Evolutionary conservation across 2,888 invertebrate species (phyloP).

Genomic region (Disparrhopalites patrizii): DNA sequence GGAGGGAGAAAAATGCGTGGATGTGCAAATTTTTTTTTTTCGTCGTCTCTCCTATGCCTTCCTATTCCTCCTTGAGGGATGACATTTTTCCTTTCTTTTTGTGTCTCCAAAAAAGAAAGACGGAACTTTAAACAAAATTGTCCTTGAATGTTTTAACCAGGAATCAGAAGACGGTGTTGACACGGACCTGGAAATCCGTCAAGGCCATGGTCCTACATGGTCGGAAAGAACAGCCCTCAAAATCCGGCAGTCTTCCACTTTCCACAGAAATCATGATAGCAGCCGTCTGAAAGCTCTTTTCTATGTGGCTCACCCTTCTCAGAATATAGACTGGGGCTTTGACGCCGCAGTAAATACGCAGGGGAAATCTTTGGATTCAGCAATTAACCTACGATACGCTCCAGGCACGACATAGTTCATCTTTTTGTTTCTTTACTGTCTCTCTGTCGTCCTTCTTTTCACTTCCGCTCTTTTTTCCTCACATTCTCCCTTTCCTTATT

Average conservation of each 20-base stretch:
- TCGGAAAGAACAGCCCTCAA: constrained; percentile 39
- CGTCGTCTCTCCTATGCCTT: no score
- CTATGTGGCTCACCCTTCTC: constrained; percentile 40
- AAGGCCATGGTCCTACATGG: constrained; percentile 38
- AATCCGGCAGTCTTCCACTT: constrained; percentile 31
- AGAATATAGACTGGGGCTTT: constrained; percentile 44
- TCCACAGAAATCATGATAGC: constrained; percentile 36
- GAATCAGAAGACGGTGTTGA: constrained; percentile 38
- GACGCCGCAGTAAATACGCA: constrained; percentile 39
- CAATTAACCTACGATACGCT: constrained; percentile 47
- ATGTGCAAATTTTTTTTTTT: no score
- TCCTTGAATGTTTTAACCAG: no score
- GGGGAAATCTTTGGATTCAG: constrained; percentile 47
- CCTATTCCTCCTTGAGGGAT: no score
- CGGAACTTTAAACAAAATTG: no score
- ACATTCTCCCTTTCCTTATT: neutral
- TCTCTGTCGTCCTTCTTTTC: neutral
- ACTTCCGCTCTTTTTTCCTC: neutral
- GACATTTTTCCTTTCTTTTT: no score
- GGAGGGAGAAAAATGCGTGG: no score
- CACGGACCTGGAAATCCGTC: constrained; percentile 36
- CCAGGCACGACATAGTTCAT: constrained; percentile 39
- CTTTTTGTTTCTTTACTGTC: neutral
- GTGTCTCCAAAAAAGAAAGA: no score
- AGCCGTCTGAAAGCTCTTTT: constrained; percentile 34